phyloP scores from a whole-genome alignment of 2,797 vertebrate species.

The Rhincodon typus region DNA sequence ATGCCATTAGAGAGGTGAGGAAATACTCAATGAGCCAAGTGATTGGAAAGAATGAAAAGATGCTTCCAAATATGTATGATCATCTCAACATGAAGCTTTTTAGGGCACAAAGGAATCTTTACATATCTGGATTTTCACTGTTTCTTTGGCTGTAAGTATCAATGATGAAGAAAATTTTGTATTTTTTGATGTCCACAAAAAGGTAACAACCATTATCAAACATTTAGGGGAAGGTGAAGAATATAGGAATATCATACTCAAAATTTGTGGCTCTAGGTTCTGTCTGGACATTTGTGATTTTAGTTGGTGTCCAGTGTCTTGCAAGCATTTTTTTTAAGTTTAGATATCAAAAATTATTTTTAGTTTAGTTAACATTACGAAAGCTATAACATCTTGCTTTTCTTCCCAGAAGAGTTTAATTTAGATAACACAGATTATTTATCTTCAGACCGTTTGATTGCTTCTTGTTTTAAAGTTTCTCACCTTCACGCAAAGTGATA shows the following conservation, averaged over 20 bases:
- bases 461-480: background rate
- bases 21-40: constrained; percentile 70
- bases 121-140: constrained; percentile 90
- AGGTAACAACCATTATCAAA: background rate
- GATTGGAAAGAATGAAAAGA: constrained; percentile 53
- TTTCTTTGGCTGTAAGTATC: constrained; percentile 92
- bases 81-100: constrained; percentile 97
- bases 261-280: background rate
- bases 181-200: background rate
- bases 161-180: background rate
- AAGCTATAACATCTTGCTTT: background rate
- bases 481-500: background rate
- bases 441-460: background rate
- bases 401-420: background rate
- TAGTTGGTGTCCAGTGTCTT: background rate
- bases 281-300: background rate
- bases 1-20: constrained; percentile 82
- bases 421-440: no score
- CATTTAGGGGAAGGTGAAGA: background rate
- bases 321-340: background rate
- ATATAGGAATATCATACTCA: background rate
- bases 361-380: background rate
- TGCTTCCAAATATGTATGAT: constrained; percentile 66
- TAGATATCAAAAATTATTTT: background rate
- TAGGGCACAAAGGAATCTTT: constrained; percentile 89